Conservation (phyloP, 2,113 vertebrate genomes). For the Phasianus colchicus region DNA sequence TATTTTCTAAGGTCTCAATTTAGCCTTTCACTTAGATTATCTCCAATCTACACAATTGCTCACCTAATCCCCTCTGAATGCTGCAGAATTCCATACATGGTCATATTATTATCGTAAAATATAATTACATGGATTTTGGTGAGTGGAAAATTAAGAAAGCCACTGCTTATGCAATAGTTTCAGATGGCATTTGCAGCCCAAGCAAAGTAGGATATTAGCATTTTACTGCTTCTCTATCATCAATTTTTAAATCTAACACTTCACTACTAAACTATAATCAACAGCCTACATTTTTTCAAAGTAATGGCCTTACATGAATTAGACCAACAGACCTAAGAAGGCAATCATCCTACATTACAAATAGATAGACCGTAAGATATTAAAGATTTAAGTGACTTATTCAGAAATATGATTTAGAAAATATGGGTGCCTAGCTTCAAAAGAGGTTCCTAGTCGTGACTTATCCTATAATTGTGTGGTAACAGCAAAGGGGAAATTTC, state of each 20-base stretch:
- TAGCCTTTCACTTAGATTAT: conserved; percentile 30
- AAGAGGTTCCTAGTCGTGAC: conserved; percentile 50
- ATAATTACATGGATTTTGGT: conserved; percentile 32
- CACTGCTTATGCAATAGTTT: conserved; percentile 14
- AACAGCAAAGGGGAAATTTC: conserved; percentile 64
- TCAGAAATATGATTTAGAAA: background rate
- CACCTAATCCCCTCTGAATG: background rate
- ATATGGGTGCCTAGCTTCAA: background rate
- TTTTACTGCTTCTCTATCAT: conserved; percentile 21
- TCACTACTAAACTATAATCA: conserved; percentile 37
- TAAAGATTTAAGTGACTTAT: background rate
- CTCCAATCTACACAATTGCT: conserved; percentile 12
- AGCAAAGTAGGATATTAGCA: conserved; percentile 26
- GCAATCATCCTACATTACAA: background rate
- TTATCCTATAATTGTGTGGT: conserved; percentile 49
- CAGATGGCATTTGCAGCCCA: conserved; percentile 42
- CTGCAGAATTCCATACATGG: background rate
- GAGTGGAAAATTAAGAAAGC: conserved; percentile 45
- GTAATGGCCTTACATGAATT: background rate
- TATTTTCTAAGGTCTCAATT: background rate
- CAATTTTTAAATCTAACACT: conserved; percentile 50
- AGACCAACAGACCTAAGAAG: conserved; percentile 1
- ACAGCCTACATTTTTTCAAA: conserved; percentile 4
- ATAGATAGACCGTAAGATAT: background rate
- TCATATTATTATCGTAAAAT: conserved; percentile 30